phyloP scores from a whole-genome alignment of 2,888 invertebrate genomes.

The Danaus chrysippus region DNA sequence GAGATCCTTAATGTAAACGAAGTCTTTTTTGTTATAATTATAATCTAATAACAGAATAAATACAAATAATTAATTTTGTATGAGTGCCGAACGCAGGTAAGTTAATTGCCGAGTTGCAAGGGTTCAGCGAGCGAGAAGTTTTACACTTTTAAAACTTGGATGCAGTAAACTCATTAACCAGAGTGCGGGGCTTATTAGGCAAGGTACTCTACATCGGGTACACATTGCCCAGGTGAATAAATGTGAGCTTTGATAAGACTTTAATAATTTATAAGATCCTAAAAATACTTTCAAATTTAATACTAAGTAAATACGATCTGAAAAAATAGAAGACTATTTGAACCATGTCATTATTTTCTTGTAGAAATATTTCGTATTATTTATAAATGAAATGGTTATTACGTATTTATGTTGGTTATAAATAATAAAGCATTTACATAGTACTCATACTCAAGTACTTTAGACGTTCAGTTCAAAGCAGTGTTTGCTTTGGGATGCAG shows the following conservation, averaged over 20 bases:
- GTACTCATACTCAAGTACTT: conserved; percentile 5
- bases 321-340: too few species aligned
- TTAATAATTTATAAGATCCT: too few species aligned
- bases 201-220: conserved; percentile 17
- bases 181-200: conserved; percentile 67
- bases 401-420: too few species aligned
- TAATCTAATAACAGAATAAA: conserved; percentile 32
- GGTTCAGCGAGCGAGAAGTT: conserved; percentile 53
- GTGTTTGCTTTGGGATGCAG: conserved; percentile 21
- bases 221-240: conserved; percentile 35
- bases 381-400: too few species aligned
- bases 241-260: background rate
- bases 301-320: too few species aligned
- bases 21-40: background rate
- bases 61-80: conserved; percentile 46
- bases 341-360: too few species aligned
- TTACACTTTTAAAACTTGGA: conserved; percentile 67
- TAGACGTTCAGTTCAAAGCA: conserved; percentile 7
- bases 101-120: conserved; percentile 61
- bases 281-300: too few species aligned
- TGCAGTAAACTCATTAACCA: conserved; percentile 72
- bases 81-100: conserved; percentile 42
- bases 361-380: too few species aligned
- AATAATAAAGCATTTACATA: background rate
- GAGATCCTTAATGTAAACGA: too few species aligned